Evolutionary conservation across 2,888 invertebrate genomes (phyloP).

Genomic region (Shargacucullia verbasci): DNA sequence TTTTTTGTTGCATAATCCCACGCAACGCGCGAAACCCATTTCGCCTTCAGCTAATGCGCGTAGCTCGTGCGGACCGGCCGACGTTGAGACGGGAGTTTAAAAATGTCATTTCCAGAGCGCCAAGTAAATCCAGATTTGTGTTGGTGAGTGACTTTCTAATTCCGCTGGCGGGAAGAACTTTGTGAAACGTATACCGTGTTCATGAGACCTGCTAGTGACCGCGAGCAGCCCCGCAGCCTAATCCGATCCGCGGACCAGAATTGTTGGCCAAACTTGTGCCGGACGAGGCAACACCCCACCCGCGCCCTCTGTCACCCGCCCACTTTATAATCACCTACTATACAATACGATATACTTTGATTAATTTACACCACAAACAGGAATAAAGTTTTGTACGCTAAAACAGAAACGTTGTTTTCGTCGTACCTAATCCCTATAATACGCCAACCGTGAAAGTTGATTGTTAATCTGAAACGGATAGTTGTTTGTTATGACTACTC

Average conservation of each 20-base stretch:
- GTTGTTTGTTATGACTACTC: constrained; percentile 68
- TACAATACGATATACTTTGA: constrained; percentile 80
- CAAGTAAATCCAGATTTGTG: constrained; percentile 86
- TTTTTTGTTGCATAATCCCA: constrained; percentile 84
- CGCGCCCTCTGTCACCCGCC: constrained; percentile 62
- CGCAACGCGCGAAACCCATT: constrained; percentile 70
- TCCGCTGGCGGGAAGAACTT: constrained; percentile 81
- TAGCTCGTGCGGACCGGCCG: constrained; percentile 68
- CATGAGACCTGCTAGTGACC: constrained; percentile 83
- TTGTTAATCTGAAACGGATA: constrained; percentile 78
- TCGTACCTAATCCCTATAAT: constrained; percentile 74
- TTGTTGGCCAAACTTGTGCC: constrained; percentile 81
- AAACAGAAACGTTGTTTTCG: constrained; percentile 81
- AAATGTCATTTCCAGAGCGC: constrained; percentile 82
- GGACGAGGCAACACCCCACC: constrained; percentile 57
- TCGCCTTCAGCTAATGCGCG: constrained; percentile 69
- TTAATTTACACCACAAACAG: constrained; percentile 83
- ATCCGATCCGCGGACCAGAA: constrained; percentile 81
- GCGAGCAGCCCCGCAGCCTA: constrained; percentile 78
- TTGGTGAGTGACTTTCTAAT: constrained; percentile 87
- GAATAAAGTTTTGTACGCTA: constrained; percentile 81
- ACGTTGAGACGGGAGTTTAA: constrained; percentile 74
- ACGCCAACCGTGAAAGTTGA: constrained; percentile 74
- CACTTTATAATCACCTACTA: constrained; percentile 80
- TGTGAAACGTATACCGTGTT: constrained; percentile 88